Evolutionary conservation across 2,797 vertebrate genomes (phyloP).

Genomic region (Chrosomus eos): DNA sequence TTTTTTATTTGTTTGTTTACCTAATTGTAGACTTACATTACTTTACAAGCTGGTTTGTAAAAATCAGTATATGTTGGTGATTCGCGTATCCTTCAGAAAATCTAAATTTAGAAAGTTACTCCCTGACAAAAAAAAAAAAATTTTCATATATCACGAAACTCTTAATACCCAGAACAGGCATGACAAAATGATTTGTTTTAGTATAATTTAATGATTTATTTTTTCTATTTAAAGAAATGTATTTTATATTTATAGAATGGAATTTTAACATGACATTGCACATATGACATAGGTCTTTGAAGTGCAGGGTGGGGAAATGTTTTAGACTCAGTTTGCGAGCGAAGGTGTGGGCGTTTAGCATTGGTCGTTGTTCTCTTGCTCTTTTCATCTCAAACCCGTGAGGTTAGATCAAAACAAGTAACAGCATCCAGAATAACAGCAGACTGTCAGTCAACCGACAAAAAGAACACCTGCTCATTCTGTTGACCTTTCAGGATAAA

Average conservation of each 20-base stretch:
- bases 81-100: background rate
- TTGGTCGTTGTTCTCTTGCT: constrained; percentile 11
- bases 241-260: background rate
- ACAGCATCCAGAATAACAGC: constrained; percentile 4
- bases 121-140: background rate
- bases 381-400: constrained; percentile 6
- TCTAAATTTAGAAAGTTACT: background rate
- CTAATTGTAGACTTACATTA: background rate
- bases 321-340: background rate
- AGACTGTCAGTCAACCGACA: constrained; percentile 39
- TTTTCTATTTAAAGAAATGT: background rate
- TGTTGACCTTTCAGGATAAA: constrained; percentile 7
- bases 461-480: constrained; percentile 41
- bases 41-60: background rate
- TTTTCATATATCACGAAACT: background rate
- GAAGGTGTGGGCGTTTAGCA: constrained; percentile 1
- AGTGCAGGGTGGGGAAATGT: background rate
- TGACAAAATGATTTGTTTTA: background rate
- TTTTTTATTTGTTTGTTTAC: background rate
- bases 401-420: constrained; percentile 42
- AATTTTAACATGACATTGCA: constrained; percentile 13
- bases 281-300: background rate
- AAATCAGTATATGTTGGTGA: background rate
- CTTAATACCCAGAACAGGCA: background rate
- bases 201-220: background rate